These are phyloP conservation scores for Myotis planiceps DNA, from an alignment of 2,797 vertebrate genomes.

Conservation along the genomic window DNA sequence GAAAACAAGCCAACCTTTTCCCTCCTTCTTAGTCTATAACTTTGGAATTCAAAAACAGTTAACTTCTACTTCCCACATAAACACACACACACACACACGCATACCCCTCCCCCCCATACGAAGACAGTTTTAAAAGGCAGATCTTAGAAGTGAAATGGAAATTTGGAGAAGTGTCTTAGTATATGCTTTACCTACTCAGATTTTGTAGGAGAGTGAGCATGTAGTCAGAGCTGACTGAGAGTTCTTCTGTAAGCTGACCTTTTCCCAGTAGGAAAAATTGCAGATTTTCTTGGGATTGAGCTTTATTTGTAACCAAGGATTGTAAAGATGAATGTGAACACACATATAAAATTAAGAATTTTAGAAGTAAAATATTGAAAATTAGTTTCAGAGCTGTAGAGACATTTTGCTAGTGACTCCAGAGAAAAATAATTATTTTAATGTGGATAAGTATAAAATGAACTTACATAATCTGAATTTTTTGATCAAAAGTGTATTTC, in stretches of 20 bases:
- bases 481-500: conserved; percentile 23
- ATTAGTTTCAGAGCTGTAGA: background rate
- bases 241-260: background rate
- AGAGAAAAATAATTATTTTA: conserved; percentile 18
- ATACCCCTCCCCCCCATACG: no score
- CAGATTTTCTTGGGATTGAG: background rate
- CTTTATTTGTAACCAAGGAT: background rate
- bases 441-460: background rate
- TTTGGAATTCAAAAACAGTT: background rate
- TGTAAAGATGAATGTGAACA: background rate
- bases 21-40: background rate
- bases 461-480: background rate
- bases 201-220: background rate
- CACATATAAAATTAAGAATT: background rate
- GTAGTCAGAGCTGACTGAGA: background rate
- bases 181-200: background rate
- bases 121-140: background rate
- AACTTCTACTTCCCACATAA: background rate
- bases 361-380: background rate
- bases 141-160: background rate
- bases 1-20: background rate
- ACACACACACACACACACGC: fast-evolving
- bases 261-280: background rate
- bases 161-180: background rate
- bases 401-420: background rate